Evolutionary conservation across 2,113 vertebrate genomes (phyloP), one percentile per base, ranked within the genome.

Genomic region (Talpa occidentalis): DNA sequence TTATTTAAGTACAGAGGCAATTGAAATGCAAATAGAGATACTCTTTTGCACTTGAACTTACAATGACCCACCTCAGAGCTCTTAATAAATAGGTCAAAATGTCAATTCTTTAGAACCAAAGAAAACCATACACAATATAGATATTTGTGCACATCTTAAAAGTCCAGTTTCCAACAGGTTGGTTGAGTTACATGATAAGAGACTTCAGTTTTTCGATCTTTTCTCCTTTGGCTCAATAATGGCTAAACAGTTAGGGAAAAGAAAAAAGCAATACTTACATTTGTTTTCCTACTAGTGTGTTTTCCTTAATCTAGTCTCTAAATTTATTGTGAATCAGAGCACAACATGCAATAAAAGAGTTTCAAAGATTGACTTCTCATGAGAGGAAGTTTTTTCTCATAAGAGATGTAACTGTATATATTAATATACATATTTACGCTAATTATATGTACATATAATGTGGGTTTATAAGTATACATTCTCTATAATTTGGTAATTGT

Each of bases 21-120:
- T 92, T 96, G 52, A 85, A 95, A 94, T 91, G 92, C 70, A 88
- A 85, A 95, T 81, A 22, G 14, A 72, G 44, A 59, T 59, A 49
- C 69, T 90, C 35, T 91, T 91, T 92, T 94, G 91, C 66, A 67
- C 84, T 94, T 94, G 93, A 97, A 91, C 94, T 92, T 88, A 54
- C 77, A 67, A 28, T 77, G 94, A 95, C 73, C 81, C 78, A 59
- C 77, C 84, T 95, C 73, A 69, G 62, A 54, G 54, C 62, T 81
- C 62, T 90, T 85, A 49, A 62, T 85, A 95, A 88, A 69, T 62
- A 79, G 81, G 19, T 80, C 72, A 73, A 64, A 52, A 92, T 62
- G 56, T 81, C 73, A 88, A 76, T 80, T 69, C 49, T 94, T 87
- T 81, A 37, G 70, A 88, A 74, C 60, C 60, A 83, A 89, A 87